Evolutionary conservation across 2,113 vertebrate species (phyloP).

Genomic region (Erythrocercus mccallii): DNA sequence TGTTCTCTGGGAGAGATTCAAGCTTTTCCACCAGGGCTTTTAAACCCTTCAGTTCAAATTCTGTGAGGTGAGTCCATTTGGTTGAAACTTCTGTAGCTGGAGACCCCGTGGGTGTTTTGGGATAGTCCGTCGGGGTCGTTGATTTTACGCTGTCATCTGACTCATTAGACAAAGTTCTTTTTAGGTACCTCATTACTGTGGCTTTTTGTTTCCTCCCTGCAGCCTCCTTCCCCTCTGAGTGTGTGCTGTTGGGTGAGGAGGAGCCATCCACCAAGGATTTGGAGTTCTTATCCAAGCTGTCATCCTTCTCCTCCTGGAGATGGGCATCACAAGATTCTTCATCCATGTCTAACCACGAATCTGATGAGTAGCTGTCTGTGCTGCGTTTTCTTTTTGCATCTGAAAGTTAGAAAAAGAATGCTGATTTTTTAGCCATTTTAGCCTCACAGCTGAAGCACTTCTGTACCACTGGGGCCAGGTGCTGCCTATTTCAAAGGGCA

Average conservation of each 20-base stretch:
- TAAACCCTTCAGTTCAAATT: slow-evolving; percentile 92
- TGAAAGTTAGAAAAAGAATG: slow-evolving; percentile 37
- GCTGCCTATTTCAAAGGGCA: not conserved
- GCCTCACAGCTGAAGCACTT: not conserved
- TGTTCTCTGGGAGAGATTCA: slow-evolving; percentile 92
- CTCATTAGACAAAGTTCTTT: slow-evolving; percentile 82
- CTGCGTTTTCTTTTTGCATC: slow-evolving; percentile 84
- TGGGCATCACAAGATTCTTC: slow-evolving; percentile 86
- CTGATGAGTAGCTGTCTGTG: slow-evolving; percentile 85
- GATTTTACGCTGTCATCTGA: slow-evolving; percentile 85
- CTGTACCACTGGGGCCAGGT: not conserved
- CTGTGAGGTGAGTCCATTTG: slow-evolving; percentile 90
- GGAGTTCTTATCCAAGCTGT: slow-evolving; percentile 62
- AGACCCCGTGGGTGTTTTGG: slow-evolving; percentile 86
- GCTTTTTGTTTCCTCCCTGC: slow-evolving; percentile 72
- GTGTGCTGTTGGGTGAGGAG: slow-evolving; percentile 74
- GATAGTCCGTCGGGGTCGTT: slow-evolving; percentile 72
- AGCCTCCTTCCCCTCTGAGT: slow-evolving; percentile 71
- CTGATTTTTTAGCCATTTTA: not conserved
- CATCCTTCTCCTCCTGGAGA: slow-evolving; percentile 75
- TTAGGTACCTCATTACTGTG: slow-evolving; percentile 73
- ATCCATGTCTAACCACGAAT: slow-evolving; percentile 88
- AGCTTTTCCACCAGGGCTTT: slow-evolving; percentile 92
- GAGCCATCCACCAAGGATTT: slow-evolving; percentile 68
- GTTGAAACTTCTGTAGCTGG: slow-evolving; percentile 76